Conservation (phyloP, 2,113 vertebrate species). For the Corythoichthys intestinalis region DNA sequence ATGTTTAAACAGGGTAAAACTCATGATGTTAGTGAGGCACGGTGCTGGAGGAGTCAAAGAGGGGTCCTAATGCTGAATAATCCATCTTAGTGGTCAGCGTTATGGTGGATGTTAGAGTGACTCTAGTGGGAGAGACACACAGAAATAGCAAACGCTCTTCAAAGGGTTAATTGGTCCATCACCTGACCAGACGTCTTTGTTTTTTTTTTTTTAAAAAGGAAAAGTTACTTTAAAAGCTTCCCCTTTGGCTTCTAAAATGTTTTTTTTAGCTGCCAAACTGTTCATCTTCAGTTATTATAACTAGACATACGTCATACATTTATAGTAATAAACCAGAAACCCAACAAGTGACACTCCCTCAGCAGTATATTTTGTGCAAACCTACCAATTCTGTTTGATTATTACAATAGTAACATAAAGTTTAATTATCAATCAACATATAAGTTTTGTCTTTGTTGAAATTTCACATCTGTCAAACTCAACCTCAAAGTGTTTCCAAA, state of each 20-base stretch:
- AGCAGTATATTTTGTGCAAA: background rate
- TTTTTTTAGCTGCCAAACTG: background rate
- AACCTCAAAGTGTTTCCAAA: too few relatives aligned
- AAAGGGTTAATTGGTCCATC: conserved; percentile 72
- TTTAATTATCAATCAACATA: too few relatives aligned
- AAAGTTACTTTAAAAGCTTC: conserved; percentile 50
- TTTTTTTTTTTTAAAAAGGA: conserved; percentile 60
- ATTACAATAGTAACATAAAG: background rate
- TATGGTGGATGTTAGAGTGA: conserved; percentile 39
- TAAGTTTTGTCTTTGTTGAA: too few relatives aligned
- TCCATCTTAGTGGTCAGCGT: conserved; percentile 22
- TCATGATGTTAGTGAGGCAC: conserved; percentile 3
- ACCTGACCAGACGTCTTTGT: conserved; percentile 60
- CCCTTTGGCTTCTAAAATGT: conserved; percentile 1
- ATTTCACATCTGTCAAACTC: too few relatives aligned
- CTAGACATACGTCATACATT: background rate
- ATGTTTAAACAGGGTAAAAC: background rate
- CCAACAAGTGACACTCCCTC: background rate
- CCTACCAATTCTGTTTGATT: background rate
- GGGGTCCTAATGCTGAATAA: conserved; percentile 9
- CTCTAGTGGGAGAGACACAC: conserved; percentile 50
- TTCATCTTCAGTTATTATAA: background rate
- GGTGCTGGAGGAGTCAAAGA: conserved; percentile 4
- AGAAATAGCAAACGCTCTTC: conserved; percentile 59
- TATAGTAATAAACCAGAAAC: background rate